phyloP scores from a whole-genome alignment of 2,113 vertebrate genomes.

The Riparia riparia region DNA sequence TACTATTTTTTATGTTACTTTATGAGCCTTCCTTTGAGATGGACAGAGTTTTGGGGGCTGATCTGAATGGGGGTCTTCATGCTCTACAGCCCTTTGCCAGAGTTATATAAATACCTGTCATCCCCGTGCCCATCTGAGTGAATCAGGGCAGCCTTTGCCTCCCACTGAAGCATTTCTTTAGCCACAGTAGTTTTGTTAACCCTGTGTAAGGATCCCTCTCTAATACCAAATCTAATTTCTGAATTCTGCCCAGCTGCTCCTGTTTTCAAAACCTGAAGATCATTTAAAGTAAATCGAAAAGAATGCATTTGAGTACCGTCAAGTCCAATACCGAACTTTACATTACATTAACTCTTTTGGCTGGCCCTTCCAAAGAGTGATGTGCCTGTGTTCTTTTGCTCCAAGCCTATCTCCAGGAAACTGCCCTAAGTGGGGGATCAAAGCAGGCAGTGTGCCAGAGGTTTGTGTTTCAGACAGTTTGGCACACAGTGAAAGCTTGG shows the following conservation, averaged over 20 bases:
- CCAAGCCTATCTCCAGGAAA: neutral
- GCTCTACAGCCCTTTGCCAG: neutral
- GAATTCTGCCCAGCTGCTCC: neutral
- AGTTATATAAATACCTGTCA: neutral
- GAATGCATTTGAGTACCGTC: rapidly evolving
- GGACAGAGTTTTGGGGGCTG: neutral
- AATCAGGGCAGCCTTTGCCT: neutral
- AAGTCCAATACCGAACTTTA: neutral
- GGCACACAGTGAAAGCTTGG: neutral
- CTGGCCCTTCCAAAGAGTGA: neutral
- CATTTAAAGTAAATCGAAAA: neutral
- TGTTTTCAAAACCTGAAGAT: neutral
- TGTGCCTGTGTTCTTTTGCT: neutral
- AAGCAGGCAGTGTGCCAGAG: neutral
- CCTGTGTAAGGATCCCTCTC: neutral
- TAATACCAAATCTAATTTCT: neutral
- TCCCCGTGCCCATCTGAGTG: rapidly evolving
- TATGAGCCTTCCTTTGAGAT: slow-evolving; percentile 7
- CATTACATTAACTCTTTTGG: neutral
- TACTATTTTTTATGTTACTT: slow-evolving; percentile 5
- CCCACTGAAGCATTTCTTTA: neutral
- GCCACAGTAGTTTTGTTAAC: neutral
- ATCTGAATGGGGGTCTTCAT: slow-evolving; percentile 46
- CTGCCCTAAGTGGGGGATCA: neutral
- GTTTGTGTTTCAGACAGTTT: slow-evolving; percentile 30